Conservation (phyloP, 1,140 invertebrate species). For the Grapholita molesta region DNA sequence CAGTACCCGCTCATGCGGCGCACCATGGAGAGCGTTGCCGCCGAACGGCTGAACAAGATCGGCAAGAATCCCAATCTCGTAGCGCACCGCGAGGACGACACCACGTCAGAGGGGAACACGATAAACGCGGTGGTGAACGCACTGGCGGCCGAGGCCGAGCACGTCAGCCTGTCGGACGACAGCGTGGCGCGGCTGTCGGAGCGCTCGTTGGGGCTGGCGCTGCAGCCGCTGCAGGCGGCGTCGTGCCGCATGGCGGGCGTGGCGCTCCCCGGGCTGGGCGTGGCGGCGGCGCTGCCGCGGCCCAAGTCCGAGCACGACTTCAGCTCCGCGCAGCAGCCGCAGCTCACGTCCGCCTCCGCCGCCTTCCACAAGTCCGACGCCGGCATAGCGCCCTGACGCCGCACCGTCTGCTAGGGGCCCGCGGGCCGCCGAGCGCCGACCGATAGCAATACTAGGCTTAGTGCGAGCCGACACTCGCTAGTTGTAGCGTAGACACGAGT, state of each 20-base stretch:
- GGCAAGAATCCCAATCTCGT: constrained; percentile 98
- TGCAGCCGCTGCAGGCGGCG: constrained; percentile 82
- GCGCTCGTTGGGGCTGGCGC: constrained; percentile 82
- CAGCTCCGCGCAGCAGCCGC: constrained; percentile 80
- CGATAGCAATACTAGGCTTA: constrained; percentile 75
- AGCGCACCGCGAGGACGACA: constrained; percentile 92
- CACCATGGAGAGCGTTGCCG: constrained; percentile 99
- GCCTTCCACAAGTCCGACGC: constrained; percentile 90
- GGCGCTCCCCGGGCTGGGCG: constrained; percentile 80
- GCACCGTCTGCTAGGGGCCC: constrained; percentile 80
- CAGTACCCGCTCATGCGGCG: constrained; percentile 98
- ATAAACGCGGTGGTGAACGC: constrained; percentile 95
- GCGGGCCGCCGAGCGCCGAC: constrained; percentile 40
- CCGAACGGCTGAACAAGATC: constrained; percentile 98
- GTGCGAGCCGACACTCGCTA: constrained; percentile 65
- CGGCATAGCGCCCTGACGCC: constrained; percentile 86
- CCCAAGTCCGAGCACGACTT: constrained; percentile 92
- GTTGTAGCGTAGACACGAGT: constrained; percentile 71
- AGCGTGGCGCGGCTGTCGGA: constrained; percentile 84
- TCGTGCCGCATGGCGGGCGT: constrained; percentile 79
- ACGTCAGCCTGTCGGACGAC: constrained; percentile 87
- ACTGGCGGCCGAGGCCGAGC: constrained; percentile 91
- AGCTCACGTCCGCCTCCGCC: constrained; percentile 77
- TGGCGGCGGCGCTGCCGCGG: constrained; percentile 82
- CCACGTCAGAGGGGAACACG: constrained; percentile 91